Base-by-base conservation (phyloP, 2,888 invertebrate species). In the Xylota sylvarum region DNA sequence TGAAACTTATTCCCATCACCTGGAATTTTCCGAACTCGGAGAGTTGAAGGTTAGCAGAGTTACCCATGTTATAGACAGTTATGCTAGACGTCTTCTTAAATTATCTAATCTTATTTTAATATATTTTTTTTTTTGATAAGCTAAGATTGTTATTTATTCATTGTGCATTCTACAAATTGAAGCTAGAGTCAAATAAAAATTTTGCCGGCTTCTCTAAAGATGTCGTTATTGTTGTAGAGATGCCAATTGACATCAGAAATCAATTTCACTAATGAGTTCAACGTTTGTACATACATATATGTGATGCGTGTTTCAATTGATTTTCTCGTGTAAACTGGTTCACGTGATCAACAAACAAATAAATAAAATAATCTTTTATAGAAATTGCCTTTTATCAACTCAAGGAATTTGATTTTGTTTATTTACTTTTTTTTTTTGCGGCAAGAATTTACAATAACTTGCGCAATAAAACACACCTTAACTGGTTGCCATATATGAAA, bases 171-270 rank as follows among this genome's bases (percentile, higher is more conserved):
- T n/a, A n/a, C n/a, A n/a, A n/a, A n/a, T n/a, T n/a, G n/a, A n/a
- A n/a, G n/a, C n/a, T n/a, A n/a, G n/a, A n/a, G n/a, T n/a, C n/a
- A 23, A 23, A 23, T 23, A 23, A 23, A 23, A 23, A 23, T 23
- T 1, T 30, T 52, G 23, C 52, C 12, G 64, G 46, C 30, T 27
- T 6, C 14, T 43, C 12, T 19, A 5, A 43, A 17, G 32, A 9
- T 58, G 56, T 35, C 23, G 23, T 48, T 58, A 23, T 72, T 43
- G 10, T n/a, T 30, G 7, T 19, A 17, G 27, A 46, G 37, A 58
- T 70, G 19, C 35, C 30, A 70, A 46, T 70, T 70, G 55, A 43
- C 43, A 32, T 32, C 3, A 46, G 70, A 58, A 70, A 35, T 58
- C 70, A 40, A 58, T 58, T 46, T 46, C 46, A 46, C 35, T 56